Evolutionary conservation across 1,140 invertebrate genomes (phyloP).

Genomic region (Drosophila asahinai): DNA sequence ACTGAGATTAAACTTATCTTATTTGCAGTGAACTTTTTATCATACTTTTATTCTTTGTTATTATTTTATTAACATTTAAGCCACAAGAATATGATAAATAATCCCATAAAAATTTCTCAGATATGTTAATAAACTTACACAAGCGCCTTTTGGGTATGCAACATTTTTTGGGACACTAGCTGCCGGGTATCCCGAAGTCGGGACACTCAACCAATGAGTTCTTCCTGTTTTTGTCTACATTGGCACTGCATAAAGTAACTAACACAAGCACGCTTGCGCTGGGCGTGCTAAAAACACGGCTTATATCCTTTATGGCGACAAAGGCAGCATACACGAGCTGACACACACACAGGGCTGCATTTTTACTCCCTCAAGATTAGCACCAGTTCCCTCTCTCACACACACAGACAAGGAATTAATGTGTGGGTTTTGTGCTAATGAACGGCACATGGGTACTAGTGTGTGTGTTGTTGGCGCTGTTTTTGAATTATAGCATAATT

Average conservation of each 20-base stretch:
- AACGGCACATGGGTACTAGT: constrained; percentile 48
- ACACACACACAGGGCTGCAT: constrained; percentile 18
- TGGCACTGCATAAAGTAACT: constrained; percentile 65
- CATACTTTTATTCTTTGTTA: not conserved
- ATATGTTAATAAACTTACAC: not conserved
- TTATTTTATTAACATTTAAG: no score
- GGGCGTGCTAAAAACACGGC: constrained; percentile 67
- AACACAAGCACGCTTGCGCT: constrained; percentile 37
- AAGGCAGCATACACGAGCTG: constrained; percentile 54
- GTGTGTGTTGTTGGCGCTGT: constrained; percentile 50
- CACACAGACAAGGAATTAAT: constrained; percentile 60
- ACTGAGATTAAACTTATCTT: not conserved
- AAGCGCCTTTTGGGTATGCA: constrained; percentile 24
- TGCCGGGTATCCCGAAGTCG: not conserved
- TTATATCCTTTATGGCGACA: constrained; percentile 77
- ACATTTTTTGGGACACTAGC: not conserved
- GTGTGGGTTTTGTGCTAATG: constrained; percentile 81
- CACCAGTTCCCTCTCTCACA: constrained; percentile 1
- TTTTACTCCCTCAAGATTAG: constrained; percentile 39
- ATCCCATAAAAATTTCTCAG: not conserved
- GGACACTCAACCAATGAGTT: not conserved
- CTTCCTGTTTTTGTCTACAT: constrained; percentile 8
- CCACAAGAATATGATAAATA: not conserved
- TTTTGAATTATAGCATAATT: constrained; percentile 83
- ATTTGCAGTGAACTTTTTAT: not conserved